Evolutionary conservation across 2,888 invertebrate species (phyloP).

Genomic region (Emesis furor): DNA sequence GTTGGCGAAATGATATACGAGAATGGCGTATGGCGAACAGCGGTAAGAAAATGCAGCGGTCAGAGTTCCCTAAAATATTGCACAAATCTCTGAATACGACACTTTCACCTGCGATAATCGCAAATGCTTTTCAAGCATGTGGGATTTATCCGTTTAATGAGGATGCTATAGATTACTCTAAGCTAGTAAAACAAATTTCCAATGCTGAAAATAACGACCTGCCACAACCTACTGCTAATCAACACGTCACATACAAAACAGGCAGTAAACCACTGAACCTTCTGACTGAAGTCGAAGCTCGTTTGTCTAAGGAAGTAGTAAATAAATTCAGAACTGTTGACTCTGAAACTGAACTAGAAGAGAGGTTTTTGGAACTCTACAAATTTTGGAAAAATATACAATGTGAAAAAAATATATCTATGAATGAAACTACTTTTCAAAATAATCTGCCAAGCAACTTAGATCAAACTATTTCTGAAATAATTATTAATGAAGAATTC

Average conservation of each 20-base stretch:
- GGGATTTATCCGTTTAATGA: slow-evolving; percentile 18
- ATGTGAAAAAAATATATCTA: neutral
- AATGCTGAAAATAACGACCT: neutral
- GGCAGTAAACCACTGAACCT: slow-evolving; percentile 1
- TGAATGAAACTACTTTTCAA: neutral
- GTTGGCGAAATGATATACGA: slow-evolving; percentile 15
- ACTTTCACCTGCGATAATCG: slow-evolving; percentile 16
- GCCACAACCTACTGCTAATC: neutral
- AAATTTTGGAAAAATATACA: neutral
- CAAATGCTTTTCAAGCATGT: slow-evolving; percentile 20
- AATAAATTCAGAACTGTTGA: slow-evolving; percentile 17
- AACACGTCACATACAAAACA: neutral
- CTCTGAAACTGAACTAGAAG: slow-evolving; percentile 32
- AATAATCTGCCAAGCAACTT: neutral
- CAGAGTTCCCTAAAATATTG: slow-evolving; percentile 21
- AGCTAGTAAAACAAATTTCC: slow-evolving; percentile 15
- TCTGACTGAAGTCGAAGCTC: neutral
- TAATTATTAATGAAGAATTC: neutral
- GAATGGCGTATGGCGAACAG: slow-evolving; percentile 27
- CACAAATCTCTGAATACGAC: neutral
- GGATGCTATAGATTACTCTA: slow-evolving; percentile 19
- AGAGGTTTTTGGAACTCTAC: slow-evolving; percentile 4
- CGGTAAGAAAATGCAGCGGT: slow-evolving; percentile 22
- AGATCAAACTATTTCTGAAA: slow-evolving; percentile 5
- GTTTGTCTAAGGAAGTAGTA: neutral